These are phyloP conservation scores for Cavia aperea DNA, from an alignment of 2,113 vertebrate species.

Conservation along the genomic window DNA sequence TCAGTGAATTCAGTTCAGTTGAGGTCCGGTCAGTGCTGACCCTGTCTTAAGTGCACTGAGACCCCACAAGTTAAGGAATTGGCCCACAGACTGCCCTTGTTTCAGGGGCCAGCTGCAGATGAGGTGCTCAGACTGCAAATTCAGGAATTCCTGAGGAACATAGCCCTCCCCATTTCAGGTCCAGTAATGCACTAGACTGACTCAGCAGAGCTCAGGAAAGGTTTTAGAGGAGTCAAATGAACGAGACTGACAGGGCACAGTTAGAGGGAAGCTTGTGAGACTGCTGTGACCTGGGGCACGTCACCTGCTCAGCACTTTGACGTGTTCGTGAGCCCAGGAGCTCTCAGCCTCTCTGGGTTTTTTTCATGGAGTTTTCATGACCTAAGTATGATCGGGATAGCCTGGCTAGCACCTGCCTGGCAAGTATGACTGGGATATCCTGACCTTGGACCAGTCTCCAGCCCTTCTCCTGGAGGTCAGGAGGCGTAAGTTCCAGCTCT, in stretches of 20 bases:
- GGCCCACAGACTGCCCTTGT: not conserved
- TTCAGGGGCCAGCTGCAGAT: not conserved
- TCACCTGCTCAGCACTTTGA: rapidly evolving
- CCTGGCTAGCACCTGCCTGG: no score
- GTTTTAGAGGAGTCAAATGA: not conserved
- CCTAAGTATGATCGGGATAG: not conserved
- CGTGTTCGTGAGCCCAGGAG: no score
- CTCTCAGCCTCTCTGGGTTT: not conserved
- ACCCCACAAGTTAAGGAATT: not conserved
- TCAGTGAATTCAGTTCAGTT: not conserved
- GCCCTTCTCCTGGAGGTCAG: not conserved
- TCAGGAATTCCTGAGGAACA: not conserved
- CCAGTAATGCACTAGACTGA: not conserved
- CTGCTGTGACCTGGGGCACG: rapidly evolving
- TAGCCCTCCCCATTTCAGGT: no score
- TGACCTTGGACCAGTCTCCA: not conserved
- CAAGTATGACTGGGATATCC: no score
- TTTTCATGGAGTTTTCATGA: not conserved
- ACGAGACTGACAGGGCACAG: not conserved
- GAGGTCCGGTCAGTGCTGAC: not conserved
- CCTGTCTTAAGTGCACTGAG: not conserved
- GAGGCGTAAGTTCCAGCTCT: not conserved
- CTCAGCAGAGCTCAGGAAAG: not conserved
- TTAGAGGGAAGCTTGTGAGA: no score
- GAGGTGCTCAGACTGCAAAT: not conserved